Conservation (phyloP, 2,888 invertebrate species). For the Xanthorhoe designata region DNA sequence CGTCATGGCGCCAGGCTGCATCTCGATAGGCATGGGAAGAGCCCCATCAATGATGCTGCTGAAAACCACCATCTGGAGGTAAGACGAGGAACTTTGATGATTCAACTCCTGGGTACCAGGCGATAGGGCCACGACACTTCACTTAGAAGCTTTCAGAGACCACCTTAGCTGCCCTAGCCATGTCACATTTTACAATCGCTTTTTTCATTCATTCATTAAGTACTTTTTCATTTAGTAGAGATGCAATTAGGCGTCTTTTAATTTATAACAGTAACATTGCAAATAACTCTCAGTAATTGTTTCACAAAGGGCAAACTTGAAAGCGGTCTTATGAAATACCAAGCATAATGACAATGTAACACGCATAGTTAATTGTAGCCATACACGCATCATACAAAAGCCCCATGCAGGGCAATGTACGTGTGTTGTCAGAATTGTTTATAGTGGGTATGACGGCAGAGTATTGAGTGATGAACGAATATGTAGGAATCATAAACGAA, state of each 20-base stretch:
- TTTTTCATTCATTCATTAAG: too few species aligned
- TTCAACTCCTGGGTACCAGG: too few species aligned
- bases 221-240: too few species aligned
- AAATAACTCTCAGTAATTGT: neutral
- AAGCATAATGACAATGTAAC: neutral
- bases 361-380: neutral
- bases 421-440: neutral
- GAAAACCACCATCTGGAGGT: slow-evolving; percentile 96
- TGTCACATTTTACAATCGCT: too few species aligned
- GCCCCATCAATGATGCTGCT: slow-evolving; percentile 96
- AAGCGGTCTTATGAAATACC: neutral
- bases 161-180: too few species aligned
- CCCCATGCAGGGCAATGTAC: neutral
- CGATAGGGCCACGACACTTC: too few species aligned
- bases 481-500: too few species aligned
- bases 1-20: slow-evolving; percentile 93
- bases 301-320: neutral
- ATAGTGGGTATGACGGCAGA: neutral
- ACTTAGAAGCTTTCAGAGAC: too few species aligned
- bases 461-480: too few species aligned
- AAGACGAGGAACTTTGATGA: neutral
- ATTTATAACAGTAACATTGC: neutral
- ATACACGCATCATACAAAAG: neutral
- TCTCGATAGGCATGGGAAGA: slow-evolving; percentile 94
- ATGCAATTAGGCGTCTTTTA: too few species aligned